A percentile compares a stretch with the other conserved stretches of the same genome.
Conservation (phyloP, 2,888 invertebrate genomes). For the Phlogophora meticulosa region DNA sequence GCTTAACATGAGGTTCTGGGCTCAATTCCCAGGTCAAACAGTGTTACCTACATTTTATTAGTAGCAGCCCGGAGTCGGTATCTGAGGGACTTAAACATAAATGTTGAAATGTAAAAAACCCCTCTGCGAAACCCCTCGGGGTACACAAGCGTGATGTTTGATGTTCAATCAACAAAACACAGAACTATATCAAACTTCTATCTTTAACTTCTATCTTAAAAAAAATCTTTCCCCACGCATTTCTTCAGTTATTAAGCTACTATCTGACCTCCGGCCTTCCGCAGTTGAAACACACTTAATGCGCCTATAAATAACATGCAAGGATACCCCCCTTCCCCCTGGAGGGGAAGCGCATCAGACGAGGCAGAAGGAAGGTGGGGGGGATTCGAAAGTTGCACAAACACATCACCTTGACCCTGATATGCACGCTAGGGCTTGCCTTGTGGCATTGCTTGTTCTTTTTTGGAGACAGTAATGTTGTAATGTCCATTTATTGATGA, state of each 20-base stretch:
- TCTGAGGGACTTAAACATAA: no score
- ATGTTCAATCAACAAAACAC: no score
- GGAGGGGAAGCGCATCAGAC: constrained; percentile 59
- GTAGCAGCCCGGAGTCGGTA: no score
- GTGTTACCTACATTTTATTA: no score
- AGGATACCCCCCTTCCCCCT: constrained; percentile 53
- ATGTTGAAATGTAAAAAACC: no score
- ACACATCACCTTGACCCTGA: constrained; percentile 85
- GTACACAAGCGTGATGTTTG: no score
- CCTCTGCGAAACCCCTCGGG: no score
- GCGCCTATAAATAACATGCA: constrained; percentile 71
- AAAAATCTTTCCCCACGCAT: no score
- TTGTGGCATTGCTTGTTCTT: constrained; percentile 50
- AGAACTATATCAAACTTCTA: no score
- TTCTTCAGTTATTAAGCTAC: constrained; percentile 47
- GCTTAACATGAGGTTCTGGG: no score
- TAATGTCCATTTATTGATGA: constrained; percentile 3
- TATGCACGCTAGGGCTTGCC: constrained; percentile 63
- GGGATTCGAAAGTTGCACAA: constrained; percentile 86
- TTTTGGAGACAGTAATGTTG: constrained; percentile 25
- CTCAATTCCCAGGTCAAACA: no score
- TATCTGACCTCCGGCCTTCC: constrained; percentile 51
- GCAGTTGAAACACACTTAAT: constrained; percentile 39
- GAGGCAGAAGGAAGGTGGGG: constrained; percentile 63
- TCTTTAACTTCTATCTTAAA: not conserved